Conservation (phyloP, 2,888 invertebrate species). For the Proisotoma minuta region DNA sequence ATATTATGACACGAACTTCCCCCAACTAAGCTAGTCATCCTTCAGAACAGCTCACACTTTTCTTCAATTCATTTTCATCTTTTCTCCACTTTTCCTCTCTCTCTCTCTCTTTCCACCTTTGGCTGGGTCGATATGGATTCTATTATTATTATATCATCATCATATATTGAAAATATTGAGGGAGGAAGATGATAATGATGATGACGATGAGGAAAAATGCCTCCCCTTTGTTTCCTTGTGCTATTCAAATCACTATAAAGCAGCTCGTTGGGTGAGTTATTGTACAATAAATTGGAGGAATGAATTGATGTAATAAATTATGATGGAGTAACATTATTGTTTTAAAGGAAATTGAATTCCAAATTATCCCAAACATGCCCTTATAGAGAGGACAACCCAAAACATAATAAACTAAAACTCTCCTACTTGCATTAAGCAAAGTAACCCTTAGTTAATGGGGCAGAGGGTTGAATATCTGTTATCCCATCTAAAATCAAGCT, state of each 20-base stretch:
- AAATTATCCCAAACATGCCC: no score
- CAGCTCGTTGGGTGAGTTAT: no score
- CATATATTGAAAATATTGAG: neutral
- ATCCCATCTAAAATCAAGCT: neutral
- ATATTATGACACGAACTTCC: neutral
- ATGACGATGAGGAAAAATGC: neutral
- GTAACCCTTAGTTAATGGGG: no score
- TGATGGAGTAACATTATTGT: no score
- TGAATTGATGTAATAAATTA: no score
- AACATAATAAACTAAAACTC: no score
- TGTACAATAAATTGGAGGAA: no score
- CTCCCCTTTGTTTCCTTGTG: no score
- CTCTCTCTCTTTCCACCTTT: neutral
- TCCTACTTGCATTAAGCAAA: no score
- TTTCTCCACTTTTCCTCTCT: neutral
- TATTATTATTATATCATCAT: neutral
- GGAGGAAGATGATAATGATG: neutral
- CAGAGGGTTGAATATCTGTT: neutral
- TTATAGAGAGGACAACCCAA: no score
- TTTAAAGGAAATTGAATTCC: no score
- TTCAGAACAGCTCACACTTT: neutral
- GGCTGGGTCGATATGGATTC: neutral
- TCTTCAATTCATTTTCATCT: neutral
- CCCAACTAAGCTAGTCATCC: neutral
- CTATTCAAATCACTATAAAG: no score